These are phyloP conservation scores for Folsomia manolachei DNA, from an alignment of 2,888 invertebrate species.

Conservation along the genomic window DNA sequence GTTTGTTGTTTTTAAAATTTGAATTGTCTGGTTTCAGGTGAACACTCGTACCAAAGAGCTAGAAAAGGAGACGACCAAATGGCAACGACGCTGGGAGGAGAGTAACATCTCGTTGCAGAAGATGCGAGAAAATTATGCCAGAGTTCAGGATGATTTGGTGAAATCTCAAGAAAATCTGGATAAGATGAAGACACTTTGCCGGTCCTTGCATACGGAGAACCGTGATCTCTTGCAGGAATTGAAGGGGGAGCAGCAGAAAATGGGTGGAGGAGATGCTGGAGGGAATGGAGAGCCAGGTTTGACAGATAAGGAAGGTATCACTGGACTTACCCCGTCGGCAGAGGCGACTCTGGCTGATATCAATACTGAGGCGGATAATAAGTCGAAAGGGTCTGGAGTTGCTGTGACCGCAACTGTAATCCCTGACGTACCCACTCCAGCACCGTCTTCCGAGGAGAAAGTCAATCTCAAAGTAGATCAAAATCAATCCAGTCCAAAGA, in stretches of 20 bases:
- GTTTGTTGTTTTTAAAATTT: neutral
- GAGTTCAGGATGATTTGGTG: slow-evolving; percentile 41
- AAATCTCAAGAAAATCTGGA: slow-evolving; percentile 45
- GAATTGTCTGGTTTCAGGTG: slow-evolving; percentile 36
- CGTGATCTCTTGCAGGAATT: slow-evolving; percentile 44
- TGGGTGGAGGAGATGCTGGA: slow-evolving; percentile 12
- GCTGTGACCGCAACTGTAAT: too few species aligned
- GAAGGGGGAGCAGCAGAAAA: slow-evolving; percentile 16
- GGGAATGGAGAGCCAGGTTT: neutral
- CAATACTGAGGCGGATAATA: neutral
- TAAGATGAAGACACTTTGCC: slow-evolving; percentile 48
- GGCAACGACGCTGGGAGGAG: slow-evolving; percentile 50
- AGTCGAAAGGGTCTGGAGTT: too few species aligned
- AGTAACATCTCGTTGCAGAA: slow-evolving; percentile 35
- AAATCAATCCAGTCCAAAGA: neutral
- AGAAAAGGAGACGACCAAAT: slow-evolving; percentile 45
- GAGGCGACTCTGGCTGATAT: neutral
- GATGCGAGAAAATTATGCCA: slow-evolving; percentile 44
- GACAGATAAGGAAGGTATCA: neutral
- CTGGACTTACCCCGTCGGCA: neutral
- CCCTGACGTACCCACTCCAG: too few species aligned
- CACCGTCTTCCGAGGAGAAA: neutral
- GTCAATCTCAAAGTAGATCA: neutral
- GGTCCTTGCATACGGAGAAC: slow-evolving; percentile 46
- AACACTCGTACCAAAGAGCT: slow-evolving; percentile 46